Base-by-base conservation (phyloP, 2,888 invertebrate genomes). In the Dolichopus griseipennis region DNA sequence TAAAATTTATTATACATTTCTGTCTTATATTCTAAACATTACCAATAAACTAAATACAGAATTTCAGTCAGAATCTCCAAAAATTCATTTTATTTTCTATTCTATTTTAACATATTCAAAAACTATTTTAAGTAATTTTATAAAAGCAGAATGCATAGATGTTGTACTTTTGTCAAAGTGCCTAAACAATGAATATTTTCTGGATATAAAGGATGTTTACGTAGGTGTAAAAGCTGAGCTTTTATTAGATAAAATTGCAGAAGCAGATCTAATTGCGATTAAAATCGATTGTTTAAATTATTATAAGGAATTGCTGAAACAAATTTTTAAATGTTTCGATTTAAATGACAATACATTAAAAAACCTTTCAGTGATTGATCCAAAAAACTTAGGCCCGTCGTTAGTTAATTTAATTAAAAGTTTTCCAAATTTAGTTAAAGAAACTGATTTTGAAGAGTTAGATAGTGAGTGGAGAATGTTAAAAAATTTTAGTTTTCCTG, bases 71-170 rank as follows among this genome's bases (percentile, higher is more conserved):
- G 6, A 34, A 34, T n/a, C 62, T 1, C 62, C 22, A 20, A 63
- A 63, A 63, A 9, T 63, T 22, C 62, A 63, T 63, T 7, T 2
- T 22, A 63, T 10, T 22, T 22, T 63, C 6, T 2, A 21, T 12
- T 22, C 34, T 7, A 34, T 63, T 21, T 22, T 5, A 22, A 63
- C 21, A 21, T 63, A 63, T 63, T 22, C 22, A 7, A 63, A 63
- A 63, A 63, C 62, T 20, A 63, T 63, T 10, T 10, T 63, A 22
- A 22, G 22, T 63, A 63, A 63, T 63, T 63, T 63, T 63, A 63
- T n/a, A n/a, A n/a, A n/a, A n/a, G n/a, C n/a, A n/a, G n/a, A n/a
- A n/a, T n/a, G n/a, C n/a, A n/a, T n/a, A 63, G 22, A 21, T 8
- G 4, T 63, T 12, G 62, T 63, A 27, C 20, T 63, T 22, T 63